Evolutionary conservation across 2,888 invertebrate species (phyloP).

Genomic region (Drosophila hawaiiensis): DNA sequence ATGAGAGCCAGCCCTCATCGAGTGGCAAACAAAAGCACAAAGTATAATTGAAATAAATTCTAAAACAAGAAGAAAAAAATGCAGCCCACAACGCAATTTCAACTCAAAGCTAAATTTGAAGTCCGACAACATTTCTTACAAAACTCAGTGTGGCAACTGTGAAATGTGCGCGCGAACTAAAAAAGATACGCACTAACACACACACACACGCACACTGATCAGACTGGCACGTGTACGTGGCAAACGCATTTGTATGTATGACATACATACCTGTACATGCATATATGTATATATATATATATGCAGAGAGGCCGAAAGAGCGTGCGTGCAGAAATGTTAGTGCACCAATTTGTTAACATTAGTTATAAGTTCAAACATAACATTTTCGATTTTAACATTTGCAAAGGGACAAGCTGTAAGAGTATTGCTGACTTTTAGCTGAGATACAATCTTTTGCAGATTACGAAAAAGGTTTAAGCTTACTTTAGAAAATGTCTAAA

Average conservation of each 20-base stretch:
- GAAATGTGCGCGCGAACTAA: slow-evolving; percentile 66
- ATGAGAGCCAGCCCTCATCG: slow-evolving; percentile 11
- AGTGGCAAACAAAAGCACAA: slow-evolving; percentile 19
- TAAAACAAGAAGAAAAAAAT: slow-evolving; percentile 42
- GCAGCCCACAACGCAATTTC: slow-evolving; percentile 40
- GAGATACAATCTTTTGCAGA: too few relatives aligned
- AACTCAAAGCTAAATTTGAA: slow-evolving; percentile 34
- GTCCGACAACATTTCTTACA: slow-evolving; percentile 16
- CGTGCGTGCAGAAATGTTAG: slow-evolving; percentile 9
- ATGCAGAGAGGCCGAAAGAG: slow-evolving; percentile 3
- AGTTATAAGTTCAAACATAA: slow-evolving; percentile 3
- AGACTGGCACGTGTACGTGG: slow-evolving; percentile 68
- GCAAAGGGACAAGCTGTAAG: background rate
- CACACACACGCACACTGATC: slow-evolving; percentile 35
- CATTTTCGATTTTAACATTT: slow-evolving; percentile 1
- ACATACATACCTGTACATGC: slow-evolving; percentile 6
- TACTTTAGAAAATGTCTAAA: background rate
- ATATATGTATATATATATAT: background rate
- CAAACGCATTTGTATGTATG: slow-evolving; percentile 34
- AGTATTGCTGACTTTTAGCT: background rate
- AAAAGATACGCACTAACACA: slow-evolving; percentile 19
- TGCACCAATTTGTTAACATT: slow-evolving; percentile 11
- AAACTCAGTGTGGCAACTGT: slow-evolving; percentile 36
- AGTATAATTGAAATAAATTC: slow-evolving; percentile 55
- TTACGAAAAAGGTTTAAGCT: background rate